Base-by-base conservation (phyloP, 1,140 invertebrate species). In the Diorhabda sublineata region DNA sequence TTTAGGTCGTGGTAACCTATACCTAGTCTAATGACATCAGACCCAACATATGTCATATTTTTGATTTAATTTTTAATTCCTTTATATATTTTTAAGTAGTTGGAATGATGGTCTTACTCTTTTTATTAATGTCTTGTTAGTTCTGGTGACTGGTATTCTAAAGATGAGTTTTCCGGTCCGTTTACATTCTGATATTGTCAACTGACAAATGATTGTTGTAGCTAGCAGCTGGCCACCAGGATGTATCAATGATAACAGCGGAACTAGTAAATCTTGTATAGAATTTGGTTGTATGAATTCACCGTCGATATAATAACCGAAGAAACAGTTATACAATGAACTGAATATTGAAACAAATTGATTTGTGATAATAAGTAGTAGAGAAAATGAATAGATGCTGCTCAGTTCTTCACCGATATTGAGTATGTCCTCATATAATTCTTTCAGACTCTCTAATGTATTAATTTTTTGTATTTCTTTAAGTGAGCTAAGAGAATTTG, bases 281-380 rank as follows among this genome's bases (percentile, higher is more conserved):
- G 61, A 43, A 42, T 7, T 45, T 45, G 61, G 61, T 62, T 62
- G 42, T 62, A 62, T 62, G 6, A 44, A 45, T 9, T 43, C 43
- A 7, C 61, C 61, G 9, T 42, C 43, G 8, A 62, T 62, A 11
- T 62, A 62, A 44, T 62, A 62, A 9, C 61, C 61, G 11, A 62
- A 62, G 6, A 62, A 62, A 44, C 61, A 62, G 43, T 43, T 43
- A 62, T 62, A 62, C 61, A 62, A 43, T 41, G 61, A 62, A 62
- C 61, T 62, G 6, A 62, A 62, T n/a, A 62, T 42, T 44, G 61
- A 62, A 7, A 62, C 44, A 11, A 62, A 62, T 45, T 62, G 61
- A 9, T 62, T 62, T 4, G 61, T 43, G 9, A 62, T 62, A 2
- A 62, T 62, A 0, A 62, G 6, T 3, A 62, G 43, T 44, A 62